Evolutionary conservation across 2,113 vertebrate species (phyloP), one percentile per base, ranked within the genome.

Genomic region (Chlorodrepanis virens): DNA sequence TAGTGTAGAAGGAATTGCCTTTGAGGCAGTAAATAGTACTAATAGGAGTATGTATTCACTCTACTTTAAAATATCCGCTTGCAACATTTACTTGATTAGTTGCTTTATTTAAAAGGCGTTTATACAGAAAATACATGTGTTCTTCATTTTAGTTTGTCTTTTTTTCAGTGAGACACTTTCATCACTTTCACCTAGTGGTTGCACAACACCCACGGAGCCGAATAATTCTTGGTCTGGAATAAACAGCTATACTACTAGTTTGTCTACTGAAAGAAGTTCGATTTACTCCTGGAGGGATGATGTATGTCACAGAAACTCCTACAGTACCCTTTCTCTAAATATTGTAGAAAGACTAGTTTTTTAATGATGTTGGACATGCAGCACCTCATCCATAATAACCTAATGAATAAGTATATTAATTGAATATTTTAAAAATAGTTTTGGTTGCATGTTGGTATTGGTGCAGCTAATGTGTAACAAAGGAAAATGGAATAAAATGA

Each of bases 231-330:
- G 98, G 98, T 98, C 98, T 57, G 97, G 93, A 59, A 98, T 98
- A 35, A 97, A 93, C 54, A 98, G 98, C 89, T 98, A 92, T 28
- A 88, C 98, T 39, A 98, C 98, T 4, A 96, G 96, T 33, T 82
- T 98, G 35, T 99, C 98, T 74, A 98, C 98, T 1, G 98, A 98
- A 83, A 97, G 98, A 97, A 98, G 98, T 88, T 99, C 98, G 0
- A 28, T 98, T 89, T 99, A 96, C 92, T 99, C 98, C 39, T 99
- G 98, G 98, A 98, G 98, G 94, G 98, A 98, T 89, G 98, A 99
- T 83, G 98, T 99, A 98, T 0, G 98, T 98, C 52, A 89, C 22
- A 40, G 72, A 72, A 63, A 63, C 29, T 77, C 90, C 59, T 52
- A 44, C 27, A 54, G 25, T 50, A 28, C 3, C 6, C 13, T 87